A percentile compares a stretch with the other conserved stretches of the same genome.
These are phyloP conservation scores for Schizotus pectinicornis DNA, from an alignment of 2,888 invertebrate species.

Conservation along the genomic window DNA sequence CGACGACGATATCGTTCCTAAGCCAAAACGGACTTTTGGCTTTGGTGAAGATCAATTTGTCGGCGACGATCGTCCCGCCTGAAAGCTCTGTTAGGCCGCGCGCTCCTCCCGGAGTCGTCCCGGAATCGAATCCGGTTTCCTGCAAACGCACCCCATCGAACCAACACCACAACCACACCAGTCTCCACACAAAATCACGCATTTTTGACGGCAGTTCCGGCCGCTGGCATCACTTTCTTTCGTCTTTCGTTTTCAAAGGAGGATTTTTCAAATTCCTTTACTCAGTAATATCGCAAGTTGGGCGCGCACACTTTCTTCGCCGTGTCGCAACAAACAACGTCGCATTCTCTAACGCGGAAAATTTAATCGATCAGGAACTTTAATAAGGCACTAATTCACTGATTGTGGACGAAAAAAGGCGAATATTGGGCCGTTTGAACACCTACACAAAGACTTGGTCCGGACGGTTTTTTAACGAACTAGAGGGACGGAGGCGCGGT, in stretches of 20 bases:
- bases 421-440: not conserved
- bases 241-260: conserved; percentile 4
- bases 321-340: conserved; percentile 14
- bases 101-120: conserved; percentile 11
- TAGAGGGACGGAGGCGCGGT: conserved; percentile 52
- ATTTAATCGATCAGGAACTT: conserved; percentile 12
- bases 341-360: conserved; percentile 10
- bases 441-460: conserved; percentile 29
- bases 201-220: conserved; percentile 23
- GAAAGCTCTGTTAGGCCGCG: conserved; percentile 63
- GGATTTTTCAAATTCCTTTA: conserved; percentile 20
- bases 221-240: conserved; percentile 21
- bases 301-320: conserved; percentile 31
- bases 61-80: conserved; percentile 67
- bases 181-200: conserved; percentile 34
- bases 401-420: conserved; percentile 1
- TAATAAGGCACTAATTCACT: conserved; percentile 3
- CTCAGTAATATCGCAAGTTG: conserved; percentile 28
- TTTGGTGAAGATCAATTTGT: conserved; percentile 63
- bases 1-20: conserved; percentile 80
- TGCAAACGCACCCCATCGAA: conserved; percentile 32
- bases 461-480: conserved; percentile 39
- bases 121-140: conserved; percentile 25
- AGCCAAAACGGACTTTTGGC: conserved; percentile 76
- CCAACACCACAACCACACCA: conserved; percentile 31